Percentiles rank a stretch among this genome's conserved stretches.
phyloP scores from a whole-genome alignment of 2,113 vertebrate species.

The Hystrix cristata region DNA sequence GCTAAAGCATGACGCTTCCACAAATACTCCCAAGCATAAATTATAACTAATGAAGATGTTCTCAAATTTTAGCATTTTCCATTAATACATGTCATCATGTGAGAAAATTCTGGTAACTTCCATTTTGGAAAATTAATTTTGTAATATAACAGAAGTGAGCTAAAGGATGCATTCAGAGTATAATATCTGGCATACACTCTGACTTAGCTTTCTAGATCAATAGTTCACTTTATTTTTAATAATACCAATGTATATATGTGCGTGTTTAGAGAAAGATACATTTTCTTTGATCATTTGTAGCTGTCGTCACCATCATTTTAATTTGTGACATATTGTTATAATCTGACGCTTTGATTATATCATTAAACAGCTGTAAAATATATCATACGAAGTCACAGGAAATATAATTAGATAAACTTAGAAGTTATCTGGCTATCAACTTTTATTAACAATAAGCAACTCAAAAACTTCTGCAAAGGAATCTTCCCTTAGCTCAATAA shows the following conservation, averaged over 20 bases:
- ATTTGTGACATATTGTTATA: neutral
- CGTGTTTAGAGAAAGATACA: conserved; percentile 11
- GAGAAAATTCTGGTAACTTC: neutral
- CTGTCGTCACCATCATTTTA: conserved; percentile 23
- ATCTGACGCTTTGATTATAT: neutral
- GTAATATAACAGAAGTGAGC: neutral
- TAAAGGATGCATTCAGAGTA: neutral
- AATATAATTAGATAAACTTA: conserved; percentile 6
- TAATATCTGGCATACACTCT: neutral
- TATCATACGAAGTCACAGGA: neutral
- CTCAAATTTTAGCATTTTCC: neutral
- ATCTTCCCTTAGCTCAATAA: neutral
- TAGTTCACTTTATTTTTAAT: neutral
- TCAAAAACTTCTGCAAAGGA: conserved; percentile 11
- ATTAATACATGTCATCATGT: neutral
- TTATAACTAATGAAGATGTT: neutral
- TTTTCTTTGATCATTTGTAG: neutral
- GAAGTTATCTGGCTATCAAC: neutral
- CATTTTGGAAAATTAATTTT: conserved; percentile 20
- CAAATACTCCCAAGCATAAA: neutral
- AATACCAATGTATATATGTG: neutral
- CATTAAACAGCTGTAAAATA: neutral
- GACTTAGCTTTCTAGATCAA: neutral
- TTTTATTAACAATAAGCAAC: conserved; percentile 20
- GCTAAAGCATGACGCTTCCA: neutral